Evolutionary conservation across 2,888 invertebrate genomes (phyloP).

Genomic region (Apotomis betuletana): DNA sequence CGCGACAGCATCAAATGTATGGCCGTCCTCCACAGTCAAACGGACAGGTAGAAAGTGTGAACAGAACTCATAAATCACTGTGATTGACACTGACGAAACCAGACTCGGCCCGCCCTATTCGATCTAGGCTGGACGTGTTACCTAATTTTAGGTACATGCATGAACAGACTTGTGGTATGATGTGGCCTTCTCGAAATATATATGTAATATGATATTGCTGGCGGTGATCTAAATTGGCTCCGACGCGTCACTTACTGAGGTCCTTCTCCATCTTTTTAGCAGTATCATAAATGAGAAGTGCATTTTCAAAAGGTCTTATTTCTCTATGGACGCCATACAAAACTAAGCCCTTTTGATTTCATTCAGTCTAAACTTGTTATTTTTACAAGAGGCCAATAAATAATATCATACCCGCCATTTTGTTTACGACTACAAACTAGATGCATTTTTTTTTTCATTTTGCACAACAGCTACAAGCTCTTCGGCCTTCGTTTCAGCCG

Average conservation of each 20-base stretch:
- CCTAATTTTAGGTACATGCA: slow-evolving; percentile 31
- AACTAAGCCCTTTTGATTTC: no score
- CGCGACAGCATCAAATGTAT: slow-evolving; percentile 41
- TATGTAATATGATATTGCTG: background rate
- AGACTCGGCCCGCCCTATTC: slow-evolving; percentile 45
- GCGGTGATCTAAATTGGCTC: no score
- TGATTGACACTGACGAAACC: slow-evolving; percentile 70
- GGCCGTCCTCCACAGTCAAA: slow-evolving; percentile 43
- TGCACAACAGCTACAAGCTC: slow-evolving; percentile 14
- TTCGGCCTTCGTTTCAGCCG: slow-evolving; percentile 37
- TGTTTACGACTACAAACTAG: background rate
- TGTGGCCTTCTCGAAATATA: background rate
- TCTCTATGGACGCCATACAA: no score
- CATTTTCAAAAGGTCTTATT: no score
- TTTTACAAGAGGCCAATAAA: no score
- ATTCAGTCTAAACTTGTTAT: no score
- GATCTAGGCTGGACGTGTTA: slow-evolving; percentile 34
- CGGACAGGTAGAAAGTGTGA: slow-evolving; percentile 62
- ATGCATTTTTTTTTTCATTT: slow-evolving; percentile 11
- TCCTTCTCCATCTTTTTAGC: no score
- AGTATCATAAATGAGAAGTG: no score
- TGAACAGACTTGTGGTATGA: background rate
- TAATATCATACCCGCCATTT: background rate
- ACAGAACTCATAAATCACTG: slow-evolving; percentile 67
- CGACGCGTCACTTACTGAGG: no score